Percentiles rank a stretch among this genome's conserved stretches.
Evolutionary conservation across 2,797 vertebrate genomes (phyloP).

Genomic region (Crocidura indochinensis): DNA sequence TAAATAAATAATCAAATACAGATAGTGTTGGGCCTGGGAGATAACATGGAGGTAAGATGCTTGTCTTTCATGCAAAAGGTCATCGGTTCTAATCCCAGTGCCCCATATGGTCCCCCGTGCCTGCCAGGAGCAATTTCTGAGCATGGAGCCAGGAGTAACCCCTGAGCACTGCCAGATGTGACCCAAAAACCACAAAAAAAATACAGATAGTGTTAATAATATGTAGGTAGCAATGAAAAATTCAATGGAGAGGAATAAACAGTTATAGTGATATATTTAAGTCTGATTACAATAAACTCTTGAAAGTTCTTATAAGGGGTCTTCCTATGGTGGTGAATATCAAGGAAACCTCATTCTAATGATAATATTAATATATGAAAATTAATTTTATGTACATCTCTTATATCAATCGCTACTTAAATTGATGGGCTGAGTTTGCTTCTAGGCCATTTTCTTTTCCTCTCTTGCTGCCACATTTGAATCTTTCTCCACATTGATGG

Average conservation of each 20-base stretch:
- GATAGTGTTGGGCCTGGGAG: too few species aligned
- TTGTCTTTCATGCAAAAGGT: too few species aligned
- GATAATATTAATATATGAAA: not conserved
- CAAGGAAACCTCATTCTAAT: conserved; percentile 14
- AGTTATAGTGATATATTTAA: conserved; percentile 25
- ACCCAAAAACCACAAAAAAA: too few species aligned
- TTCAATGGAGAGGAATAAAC: conserved; percentile 17
- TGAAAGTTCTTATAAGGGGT: not conserved
- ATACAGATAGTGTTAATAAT: conserved; percentile 38
- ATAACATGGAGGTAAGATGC: too few species aligned
- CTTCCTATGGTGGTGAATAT: not conserved
- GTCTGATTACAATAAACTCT: not conserved
- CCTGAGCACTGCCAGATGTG: too few species aligned
- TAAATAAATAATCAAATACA: too few species aligned
- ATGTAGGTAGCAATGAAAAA: conserved; percentile 36
- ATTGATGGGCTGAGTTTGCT: not conserved
- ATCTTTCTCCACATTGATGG: not conserved
- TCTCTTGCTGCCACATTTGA: conserved; percentile 22
- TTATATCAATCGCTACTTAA: conserved; percentile 9
- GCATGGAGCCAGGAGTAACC: too few species aligned
- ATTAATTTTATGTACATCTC: not conserved
- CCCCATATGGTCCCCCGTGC: too few species aligned
- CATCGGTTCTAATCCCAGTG: too few species aligned
- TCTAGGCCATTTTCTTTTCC: not conserved
- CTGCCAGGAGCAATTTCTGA: too few species aligned